These are phyloP conservation scores for Rhombomys opimus DNA, from an alignment of 2,113 vertebrate genomes.

Conservation along the genomic window DNA sequence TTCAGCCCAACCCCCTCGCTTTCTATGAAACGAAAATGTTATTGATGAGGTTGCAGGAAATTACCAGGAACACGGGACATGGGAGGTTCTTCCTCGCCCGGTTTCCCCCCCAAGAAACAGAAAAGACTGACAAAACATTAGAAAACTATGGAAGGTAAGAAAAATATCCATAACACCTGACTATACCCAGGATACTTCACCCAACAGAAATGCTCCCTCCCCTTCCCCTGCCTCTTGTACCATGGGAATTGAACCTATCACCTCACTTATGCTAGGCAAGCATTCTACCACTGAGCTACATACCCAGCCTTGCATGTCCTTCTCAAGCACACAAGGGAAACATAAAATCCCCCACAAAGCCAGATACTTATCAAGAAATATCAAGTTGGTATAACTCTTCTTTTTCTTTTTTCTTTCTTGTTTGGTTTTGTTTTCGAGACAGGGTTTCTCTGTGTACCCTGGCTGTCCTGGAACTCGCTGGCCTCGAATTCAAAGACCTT, in stretches of 20 bases:
- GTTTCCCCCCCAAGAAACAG: constrained; percentile 29
- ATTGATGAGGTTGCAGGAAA: constrained; percentile 4
- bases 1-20: neutral
- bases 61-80: constrained; percentile 17
- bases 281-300: neutral
- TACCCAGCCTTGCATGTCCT: neutral
- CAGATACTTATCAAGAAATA: constrained; percentile 31
- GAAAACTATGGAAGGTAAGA: constrained; percentile 33
- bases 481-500: neutral
- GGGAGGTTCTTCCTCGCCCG: neutral
- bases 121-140: neutral
- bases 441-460: neutral
- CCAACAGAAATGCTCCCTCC: neutral
- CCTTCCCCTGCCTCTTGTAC: neutral
- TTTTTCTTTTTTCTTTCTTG: neutral
- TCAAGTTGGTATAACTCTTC: neutral
- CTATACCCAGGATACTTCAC: neutral
- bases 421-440: neutral
- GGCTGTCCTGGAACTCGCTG: neutral
- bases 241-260: neutral
- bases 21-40: constrained; percentile 34
- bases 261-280: neutral
- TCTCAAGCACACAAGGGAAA: neutral
- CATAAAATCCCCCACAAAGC: constrained; percentile 23
- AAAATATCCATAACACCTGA: neutral